Conservation (phyloP, 92 coral and sea anemone species). For the Epizoanthus scotinus region DNA sequence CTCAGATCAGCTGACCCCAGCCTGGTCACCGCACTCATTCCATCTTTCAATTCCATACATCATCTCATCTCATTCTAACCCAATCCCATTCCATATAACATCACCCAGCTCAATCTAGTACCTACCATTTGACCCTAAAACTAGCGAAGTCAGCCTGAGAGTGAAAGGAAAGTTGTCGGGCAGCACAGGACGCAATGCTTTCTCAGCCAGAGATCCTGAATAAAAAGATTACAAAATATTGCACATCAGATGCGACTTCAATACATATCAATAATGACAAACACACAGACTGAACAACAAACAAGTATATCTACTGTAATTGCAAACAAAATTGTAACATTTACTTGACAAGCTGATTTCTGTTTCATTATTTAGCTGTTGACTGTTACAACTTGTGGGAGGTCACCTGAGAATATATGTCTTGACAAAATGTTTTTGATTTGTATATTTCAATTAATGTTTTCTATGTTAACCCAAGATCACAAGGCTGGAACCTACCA, state of each 20-base stretch:
- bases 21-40: no score
- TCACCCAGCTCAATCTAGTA: no score
- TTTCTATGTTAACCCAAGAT: not conserved
- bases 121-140: constrained; percentile 96
- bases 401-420: no score
- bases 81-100: no score
- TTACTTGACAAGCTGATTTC: no score
- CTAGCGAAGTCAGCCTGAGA: constrained; percentile 84
- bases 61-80: no score
- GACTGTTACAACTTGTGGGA: no score
- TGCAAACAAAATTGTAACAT: not conserved
- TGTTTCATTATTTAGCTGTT: no score
- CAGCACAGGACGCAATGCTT: constrained; percentile 82
- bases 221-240: not conserved
- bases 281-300: not conserved
- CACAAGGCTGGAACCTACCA: constrained; percentile 49
- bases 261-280: not conserved
- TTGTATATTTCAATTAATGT: no score
- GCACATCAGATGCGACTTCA: not conserved
- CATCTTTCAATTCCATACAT: no score
- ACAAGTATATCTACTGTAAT: not conserved
- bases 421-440: no score
- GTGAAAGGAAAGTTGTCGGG: constrained; percentile 87
- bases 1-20: constrained; percentile 83
- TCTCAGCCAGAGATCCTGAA: constrained; percentile 90